Evolutionary conservation across 1,140 invertebrate genomes (phyloP), one percentile per base, ranked within the genome.

Genomic region (Zaprionus nigranus): DNA sequence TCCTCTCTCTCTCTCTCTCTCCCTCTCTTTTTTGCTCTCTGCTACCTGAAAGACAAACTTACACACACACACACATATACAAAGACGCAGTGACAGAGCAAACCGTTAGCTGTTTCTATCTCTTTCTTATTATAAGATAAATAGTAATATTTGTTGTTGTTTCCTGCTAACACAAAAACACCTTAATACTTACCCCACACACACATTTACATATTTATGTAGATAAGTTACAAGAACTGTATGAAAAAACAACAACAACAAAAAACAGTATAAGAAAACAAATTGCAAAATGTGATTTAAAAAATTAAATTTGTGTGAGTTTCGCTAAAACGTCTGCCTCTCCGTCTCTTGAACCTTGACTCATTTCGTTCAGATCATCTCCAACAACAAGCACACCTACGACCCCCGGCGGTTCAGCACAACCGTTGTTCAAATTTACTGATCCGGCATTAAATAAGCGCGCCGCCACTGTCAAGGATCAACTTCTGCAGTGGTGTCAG

Each of bases 401-500:
- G 68, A 94, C 94, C 93, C 93, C 92, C 36, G 95, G 94, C 92
- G 91, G 91, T 88, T 92, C 93, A 73, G 92, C 92, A 83, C 84
- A 88, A 90, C 95, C 95, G 88, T 95, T 96, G 87, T 97, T 97
- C 95, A 96, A 96, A 95, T 97, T 97, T 94, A 97, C 96, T 92
- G 96, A 97, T 94, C 96, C 96, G 87, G 95, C 95, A 93, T 95
- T 98, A 93, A 96, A 95, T 93, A 95, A 96, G 93, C 98, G 96
- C 94, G 97, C 98, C 79, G 96, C 95, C 93, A 97, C 97, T 93
- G 98, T 98, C 93, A 99, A 99, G 95, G 97, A 99, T 93, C 96
- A 98, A 93, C 95, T 99, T 90, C 95, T 99, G 93, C 95, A 96
- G 93, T 99, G 98, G 98, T 98, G 97, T 94, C 97, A 98, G 94